Conservation (phyloP, 2,113 vertebrate species). For the Prietella phreatophila region DNA sequence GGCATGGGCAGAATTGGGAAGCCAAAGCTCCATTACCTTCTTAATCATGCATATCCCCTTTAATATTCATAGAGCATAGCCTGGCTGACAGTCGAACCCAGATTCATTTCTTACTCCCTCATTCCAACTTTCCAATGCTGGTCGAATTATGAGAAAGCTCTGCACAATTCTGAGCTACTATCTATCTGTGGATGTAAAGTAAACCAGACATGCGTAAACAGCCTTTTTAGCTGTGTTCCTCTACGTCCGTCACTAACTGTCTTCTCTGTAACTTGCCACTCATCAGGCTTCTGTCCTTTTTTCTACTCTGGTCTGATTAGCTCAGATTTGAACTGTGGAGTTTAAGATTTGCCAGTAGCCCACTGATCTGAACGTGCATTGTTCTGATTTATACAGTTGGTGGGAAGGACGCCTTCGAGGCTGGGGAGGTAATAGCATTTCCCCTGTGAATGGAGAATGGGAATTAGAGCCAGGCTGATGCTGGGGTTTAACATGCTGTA, state of each 20-base stretch:
- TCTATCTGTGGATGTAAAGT: background rate
- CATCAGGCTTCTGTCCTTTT: background rate
- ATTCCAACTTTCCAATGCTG: background rate
- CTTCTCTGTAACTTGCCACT: background rate
- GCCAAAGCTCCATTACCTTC: slow-evolving; percentile 25
- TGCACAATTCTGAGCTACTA: background rate
- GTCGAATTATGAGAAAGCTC: slow-evolving; percentile 8
- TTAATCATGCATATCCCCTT: slow-evolving; percentile 17
- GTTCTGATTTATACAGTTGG: slow-evolving; percentile 35
- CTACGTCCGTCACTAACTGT: background rate
- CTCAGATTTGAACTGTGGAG: slow-evolving; percentile 26
- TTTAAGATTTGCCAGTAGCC: background rate
- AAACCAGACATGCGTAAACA: background rate
- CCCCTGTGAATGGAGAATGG: slow-evolving; percentile 54
- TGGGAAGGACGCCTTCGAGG: slow-evolving; percentile 35
- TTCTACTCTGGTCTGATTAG: slow-evolving; percentile 8
- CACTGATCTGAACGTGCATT: background rate
- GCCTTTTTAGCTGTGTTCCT: slow-evolving; percentile 1
- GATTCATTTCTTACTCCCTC: background rate
- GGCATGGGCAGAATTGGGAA: background rate
- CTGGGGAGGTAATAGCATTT: slow-evolving; percentile 43
- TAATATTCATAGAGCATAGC: slow-evolving; percentile 22
- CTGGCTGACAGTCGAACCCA: background rate
- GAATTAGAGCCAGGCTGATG: slow-evolving; percentile 33
- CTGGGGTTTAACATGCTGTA: background rate